These are phyloP conservation scores for Muschampia plurimacula DNA, from an alignment of 2,888 invertebrate species.

Conservation along the genomic window DNA sequence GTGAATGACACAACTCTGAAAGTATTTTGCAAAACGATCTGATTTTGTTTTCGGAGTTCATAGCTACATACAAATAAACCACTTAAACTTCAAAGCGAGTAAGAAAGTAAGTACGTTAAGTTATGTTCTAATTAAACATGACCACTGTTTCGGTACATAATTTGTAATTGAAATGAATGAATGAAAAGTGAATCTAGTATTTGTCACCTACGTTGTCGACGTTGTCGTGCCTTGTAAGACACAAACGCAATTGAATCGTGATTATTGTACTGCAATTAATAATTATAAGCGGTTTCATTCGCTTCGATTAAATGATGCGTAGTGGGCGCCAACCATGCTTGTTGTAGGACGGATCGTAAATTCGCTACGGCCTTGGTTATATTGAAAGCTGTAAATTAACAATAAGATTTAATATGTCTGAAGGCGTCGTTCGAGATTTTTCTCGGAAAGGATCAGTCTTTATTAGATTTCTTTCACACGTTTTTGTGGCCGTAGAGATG, in stretches of 20 bases:
- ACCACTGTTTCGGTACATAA: background rate
- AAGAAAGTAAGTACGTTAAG: background rate
- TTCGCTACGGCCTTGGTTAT: constrained; percentile 19
- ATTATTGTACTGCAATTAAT: constrained; percentile 22
- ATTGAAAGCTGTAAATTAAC: constrained; percentile 15
- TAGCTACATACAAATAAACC: too few relatives aligned
- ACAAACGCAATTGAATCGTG: constrained; percentile 29
- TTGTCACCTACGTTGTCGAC: constrained; percentile 9
- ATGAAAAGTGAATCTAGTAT: background rate
- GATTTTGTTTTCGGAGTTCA: too few relatives aligned
- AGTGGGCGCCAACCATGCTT: constrained; percentile 44
- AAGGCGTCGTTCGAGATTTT: constrained; percentile 2
- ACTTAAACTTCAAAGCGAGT: background rate
- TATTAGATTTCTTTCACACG: constrained; percentile 30
- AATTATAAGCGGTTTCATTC: constrained; percentile 19
- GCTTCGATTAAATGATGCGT: constrained; percentile 47
- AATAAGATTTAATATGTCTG: background rate
- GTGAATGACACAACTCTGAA: too few relatives aligned
- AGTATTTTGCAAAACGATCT: too few relatives aligned
- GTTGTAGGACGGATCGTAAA: constrained; percentile 18
- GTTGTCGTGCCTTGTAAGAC: constrained; percentile 2
- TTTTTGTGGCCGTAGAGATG: constrained; percentile 20
- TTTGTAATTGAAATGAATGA: constrained; percentile 1
- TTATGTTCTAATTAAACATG: background rate
- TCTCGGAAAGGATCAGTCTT: constrained; percentile 11